Conservation (phyloP, 1,140 invertebrate species). For the Drosophila neocordata region DNA sequence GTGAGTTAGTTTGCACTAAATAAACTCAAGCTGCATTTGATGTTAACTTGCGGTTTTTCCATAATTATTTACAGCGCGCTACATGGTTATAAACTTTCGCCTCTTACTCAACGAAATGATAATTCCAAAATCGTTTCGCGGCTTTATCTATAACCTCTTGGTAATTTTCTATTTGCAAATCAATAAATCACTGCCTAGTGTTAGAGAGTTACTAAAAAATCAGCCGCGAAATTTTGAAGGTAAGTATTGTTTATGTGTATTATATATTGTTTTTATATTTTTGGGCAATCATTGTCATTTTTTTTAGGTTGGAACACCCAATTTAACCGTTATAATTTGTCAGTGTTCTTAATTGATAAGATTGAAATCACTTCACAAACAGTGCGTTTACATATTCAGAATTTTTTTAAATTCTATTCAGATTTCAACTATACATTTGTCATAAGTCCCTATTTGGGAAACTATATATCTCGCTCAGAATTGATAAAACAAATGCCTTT, state of each 20-base stretch:
- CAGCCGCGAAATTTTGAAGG: not conserved
- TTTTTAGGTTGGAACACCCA: not conserved
- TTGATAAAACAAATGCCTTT: not conserved
- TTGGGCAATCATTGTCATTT: not conserved
- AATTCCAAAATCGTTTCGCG: not conserved
- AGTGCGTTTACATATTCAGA: not conserved
- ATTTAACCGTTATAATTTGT: not conserved
- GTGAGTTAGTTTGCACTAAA: not conserved
- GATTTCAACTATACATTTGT: not conserved
- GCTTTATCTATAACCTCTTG: not conserved
- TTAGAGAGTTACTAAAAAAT: not conserved
- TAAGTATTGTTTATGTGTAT: not conserved
- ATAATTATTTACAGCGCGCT: not conserved
- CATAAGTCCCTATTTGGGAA: conserved; percentile 1
- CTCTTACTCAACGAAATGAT: not conserved
- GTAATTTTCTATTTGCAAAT: not conserved
- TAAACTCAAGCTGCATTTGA: not conserved
- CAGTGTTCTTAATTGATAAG: not conserved
- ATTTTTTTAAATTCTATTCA: not conserved
- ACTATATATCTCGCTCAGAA: not conserved
- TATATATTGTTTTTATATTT: not conserved
- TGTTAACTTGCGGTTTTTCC: not conserved
- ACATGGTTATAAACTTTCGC: not conserved
- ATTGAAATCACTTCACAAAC: not conserved
- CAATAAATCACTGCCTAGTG: not conserved